Evolutionary conservation across 2,113 vertebrate genomes (phyloP), one percentile per base, ranked within the genome.

Genomic region (Panthera tigris): DNA sequence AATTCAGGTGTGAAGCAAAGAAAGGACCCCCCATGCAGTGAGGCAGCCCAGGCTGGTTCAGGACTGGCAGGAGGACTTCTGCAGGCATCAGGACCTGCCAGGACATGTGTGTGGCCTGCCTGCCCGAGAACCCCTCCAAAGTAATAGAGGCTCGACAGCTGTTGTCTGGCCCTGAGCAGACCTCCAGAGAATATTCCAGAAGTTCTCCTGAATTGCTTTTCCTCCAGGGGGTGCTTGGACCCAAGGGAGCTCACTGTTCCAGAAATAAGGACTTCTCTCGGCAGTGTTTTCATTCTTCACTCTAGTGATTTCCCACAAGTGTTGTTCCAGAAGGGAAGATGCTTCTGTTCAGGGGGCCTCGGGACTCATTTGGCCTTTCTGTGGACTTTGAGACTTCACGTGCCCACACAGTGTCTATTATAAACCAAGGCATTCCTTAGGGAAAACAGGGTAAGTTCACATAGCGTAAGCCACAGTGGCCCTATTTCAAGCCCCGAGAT

Each of bases 231-330:
- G n/a, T 1, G 0, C 14, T 65, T 91, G 71, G 23, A 36, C 29
- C 48, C 0, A 5, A 68, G 68, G 55, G 36, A 85, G 50, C 25
- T 41, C 31, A 52, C 11, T 19, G 5, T 97, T 92, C 61, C 57
- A 36, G 36, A 93, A 92, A 69, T 31, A 61, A 78, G 8, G 57
- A 76, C n/a, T n/a, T 55, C 31, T 76, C 61, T 93, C 82, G 25
- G 73, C 61, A 95, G 13, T 25, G 5, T 50, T 82, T 82, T 50
- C n/a, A 29, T 66, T 78, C 19, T 25, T 41, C 65, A 76, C 36
- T 63, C 36, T 61, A 63, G 61, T 52, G 57, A 79, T 79, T 97
- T 97, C 92, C 96, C 81, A 29, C 25, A 97, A 94, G 18, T 61
- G n/a, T 41, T 52, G 39, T 87, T 96, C 50, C 9, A 69, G 18